Base-by-base conservation (phyloP, 2,113 vertebrate species). In the Eublepharis macularius region DNA sequence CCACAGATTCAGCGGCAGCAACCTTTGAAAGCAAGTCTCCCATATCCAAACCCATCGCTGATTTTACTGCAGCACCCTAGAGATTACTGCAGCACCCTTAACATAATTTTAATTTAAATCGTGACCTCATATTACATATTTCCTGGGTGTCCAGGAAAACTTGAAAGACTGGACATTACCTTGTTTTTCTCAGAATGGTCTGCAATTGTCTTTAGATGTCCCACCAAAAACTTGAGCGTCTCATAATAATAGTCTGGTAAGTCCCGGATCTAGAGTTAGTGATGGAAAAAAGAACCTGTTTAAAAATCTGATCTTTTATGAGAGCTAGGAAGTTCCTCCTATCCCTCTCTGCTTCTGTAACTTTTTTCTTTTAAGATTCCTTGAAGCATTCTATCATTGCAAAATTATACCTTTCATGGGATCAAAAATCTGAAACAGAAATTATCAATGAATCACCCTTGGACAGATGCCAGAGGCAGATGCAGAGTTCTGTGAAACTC, bases 101-200 rank as follows among this genome's bases (percentile, higher is more conserved):
- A 69, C 34, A 66, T 34, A 14, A 80, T 13, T 34, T 24, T 0
- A 68, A 81, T 41, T 70, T n/a, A 36, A 81, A 26, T 7, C n/a
- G 12, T 16, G 16, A 79, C 13, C 16, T 29, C 60, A 21, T 66
- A n/a, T 13, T 66, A 29, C 4, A 19, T 68, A 34, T 80, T 57
- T 66, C 24, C 66, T 21, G 32, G 0, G 36, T 32, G 3, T 41
- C 12, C 2, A 1, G 26, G 17, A 26, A 1, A 12, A 0, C 24
- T 4, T 17, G 0, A 1, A 43, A 49, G 0, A 1, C 2, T 5
- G 21, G 19, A 7, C 0, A 0, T 3, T 77, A 98, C 98, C 98
- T 99, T 99, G 95, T 99, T 99, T 92, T 99, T 99, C 87, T 99
- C 98, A 0, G 97, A 97, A 94, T 97, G 95, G 91, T 99, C 98